Base-by-base conservation (phyloP, 2,888 invertebrate genomes). In the Aphodius granarius region DNA sequence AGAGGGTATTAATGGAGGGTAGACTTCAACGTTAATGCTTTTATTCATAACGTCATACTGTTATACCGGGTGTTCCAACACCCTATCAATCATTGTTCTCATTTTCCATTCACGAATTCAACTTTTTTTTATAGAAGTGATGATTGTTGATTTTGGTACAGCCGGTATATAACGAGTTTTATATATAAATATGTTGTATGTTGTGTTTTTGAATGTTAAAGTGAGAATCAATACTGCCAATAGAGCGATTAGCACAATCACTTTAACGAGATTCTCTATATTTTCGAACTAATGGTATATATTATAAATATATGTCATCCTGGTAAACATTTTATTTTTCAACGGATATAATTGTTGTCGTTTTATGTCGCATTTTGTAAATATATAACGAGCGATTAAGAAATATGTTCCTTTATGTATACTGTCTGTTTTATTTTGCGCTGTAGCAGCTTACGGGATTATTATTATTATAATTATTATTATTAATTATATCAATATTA, bases 371-470 rank as follows among this genome's bases (percentile, higher is more conserved):
- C 43, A 13, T 13, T n/a, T 68, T 68, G 68, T 68, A 68, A 19
- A 66, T 66, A 66, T n/a, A n/a, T 66, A 66, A 13, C 20, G 20
- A 68, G 20, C 68, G 68, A 19, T 68, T 68, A 43, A 43, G 43
- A 43, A 43, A 43, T 43, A 68, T 68, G 68, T 68, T 68, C 68
- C 68, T 68, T 68, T 68, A 16, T 68, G 22, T 68, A 21, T 19
- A 21, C 65, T 68, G 22, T 68, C 16, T 21, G 20, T 68, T 21
- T 20, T 68, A 68, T 68, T 21, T 20, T 81, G 80, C 82, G 82
- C 79, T 78, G 80, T 80, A 77, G 80, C 81, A 79, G 85, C 85
- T 85, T 84, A 82, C 83, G 84, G 84, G 84, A 83, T n/a, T 81
- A 81, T 81, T 81, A 20, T 62, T 23, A 80, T 81, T 82, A n/a